Evolutionary conservation across 2,888 invertebrate genomes (phyloP).

Genomic region (Nycteola revayana): DNA sequence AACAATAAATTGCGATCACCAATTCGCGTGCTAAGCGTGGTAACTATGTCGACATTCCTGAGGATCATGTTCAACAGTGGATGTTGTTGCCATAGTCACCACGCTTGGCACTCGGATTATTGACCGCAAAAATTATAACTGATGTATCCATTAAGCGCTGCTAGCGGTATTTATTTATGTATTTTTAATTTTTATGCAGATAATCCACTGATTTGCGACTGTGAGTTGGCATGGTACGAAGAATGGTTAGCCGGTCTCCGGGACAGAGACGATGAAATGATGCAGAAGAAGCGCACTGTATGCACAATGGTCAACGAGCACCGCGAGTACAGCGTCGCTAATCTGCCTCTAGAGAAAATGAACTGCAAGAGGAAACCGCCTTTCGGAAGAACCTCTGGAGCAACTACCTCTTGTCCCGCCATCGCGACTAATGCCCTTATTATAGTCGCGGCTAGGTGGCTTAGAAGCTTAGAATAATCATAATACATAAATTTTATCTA

Average conservation of each 20-base stretch:
- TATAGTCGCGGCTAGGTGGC: conserved; percentile 53
- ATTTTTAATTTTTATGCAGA: conserved; percentile 84
- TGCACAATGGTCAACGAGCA: conserved; percentile 91
- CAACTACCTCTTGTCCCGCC: conserved; percentile 40
- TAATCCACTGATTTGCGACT: conserved; percentile 93
- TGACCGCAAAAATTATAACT: too few species aligned
- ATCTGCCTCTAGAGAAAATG: conserved; percentile 91
- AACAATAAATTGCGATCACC: too few species aligned
- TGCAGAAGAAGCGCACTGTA: conserved; percentile 92
- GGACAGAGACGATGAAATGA: conserved; percentile 93
- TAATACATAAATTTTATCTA: conserved; percentile 30
- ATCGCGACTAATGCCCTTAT: conserved; percentile 48
- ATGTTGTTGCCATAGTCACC: too few species aligned
- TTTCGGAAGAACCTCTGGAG: conserved; percentile 59
- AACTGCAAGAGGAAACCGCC: conserved; percentile 88
- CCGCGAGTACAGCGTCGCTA: conserved; percentile 91
- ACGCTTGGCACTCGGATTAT: too few species aligned
- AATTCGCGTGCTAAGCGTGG: too few species aligned
- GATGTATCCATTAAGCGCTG: too few species aligned
- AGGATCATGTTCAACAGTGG: too few species aligned
- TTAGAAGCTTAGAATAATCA: conserved; percentile 53
- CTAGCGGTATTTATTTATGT: too few species aligned
- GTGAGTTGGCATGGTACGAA: conserved; percentile 94
- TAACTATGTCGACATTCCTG: too few species aligned
- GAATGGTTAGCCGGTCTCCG: conserved; percentile 89